Base-by-base conservation (phyloP, 2,113 vertebrate genomes). In the Odocoileus virginianus region DNA sequence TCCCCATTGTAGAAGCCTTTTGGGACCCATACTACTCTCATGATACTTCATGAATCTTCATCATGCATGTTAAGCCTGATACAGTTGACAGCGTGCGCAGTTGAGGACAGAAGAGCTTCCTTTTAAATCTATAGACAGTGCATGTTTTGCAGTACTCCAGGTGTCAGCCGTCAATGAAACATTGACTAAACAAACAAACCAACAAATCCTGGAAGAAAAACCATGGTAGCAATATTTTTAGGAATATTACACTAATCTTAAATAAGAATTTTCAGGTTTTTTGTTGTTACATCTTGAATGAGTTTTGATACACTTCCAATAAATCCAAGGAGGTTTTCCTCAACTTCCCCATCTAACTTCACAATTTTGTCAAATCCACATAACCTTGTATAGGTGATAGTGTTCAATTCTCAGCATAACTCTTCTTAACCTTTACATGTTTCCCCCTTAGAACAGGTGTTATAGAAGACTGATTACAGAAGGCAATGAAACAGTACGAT, bases 41-140 rank as follows among this genome's bases (percentile, higher is more conserved):
- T 99, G 99, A 99, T 99, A 99, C 99, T 99, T 99, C 99, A 99
- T 99, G 99, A 99, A 99, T 99, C 99, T 99, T 99, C 99, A 99
- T 99, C 99, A 99, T 99, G 98, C 99, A 99, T 99, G 99, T 99
- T 99, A 99, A 99, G 99, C 98, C 99, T 99, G 99, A 99, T 99
- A 99, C 99, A 99, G 99, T 99, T 99, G 99, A 99, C 99, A 99
- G 99, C 2, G 0, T 54, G 52, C 5, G 11, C 54, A 85, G 11
- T 0, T 98, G 98, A 99, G 99, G 99, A 99, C 99, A 99, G 99
- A 99, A 99, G 99, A 98, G 99, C 99, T 99, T 99, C 99, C 99
- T 99, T 99, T 99, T 99, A 99, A 99, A 99, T 99, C 99, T 99
- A 99, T 99, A 99, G 99, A 99, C 99, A 99, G 99, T 99, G 99